These are phyloP conservation scores for Listronotus bonariensis DNA, from an alignment of 1,140 invertebrate genomes.

Conservation along the genomic window DNA sequence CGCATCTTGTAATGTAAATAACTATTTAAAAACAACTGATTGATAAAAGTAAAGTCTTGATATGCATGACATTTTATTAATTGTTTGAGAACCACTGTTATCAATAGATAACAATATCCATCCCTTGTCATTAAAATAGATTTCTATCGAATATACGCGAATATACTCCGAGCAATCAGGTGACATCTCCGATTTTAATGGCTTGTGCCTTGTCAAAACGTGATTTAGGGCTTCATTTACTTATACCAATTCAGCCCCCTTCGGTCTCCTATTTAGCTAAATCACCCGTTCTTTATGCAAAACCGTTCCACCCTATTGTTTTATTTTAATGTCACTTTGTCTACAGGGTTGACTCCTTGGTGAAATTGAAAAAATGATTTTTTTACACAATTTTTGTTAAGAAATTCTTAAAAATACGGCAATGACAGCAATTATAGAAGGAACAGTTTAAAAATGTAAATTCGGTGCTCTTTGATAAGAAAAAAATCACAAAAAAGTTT, in stretches of 20 bases:
- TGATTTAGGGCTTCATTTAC: slow-evolving; percentile 21
- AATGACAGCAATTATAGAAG: too few relatives aligned
- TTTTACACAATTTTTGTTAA: too few relatives aligned
- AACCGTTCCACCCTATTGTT: slow-evolving; percentile 18
- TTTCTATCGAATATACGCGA: slow-evolving; percentile 35
- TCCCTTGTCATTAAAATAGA: slow-evolving; percentile 36
- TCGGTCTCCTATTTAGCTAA: slow-evolving; percentile 4
- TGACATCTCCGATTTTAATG: slow-evolving; percentile 48
- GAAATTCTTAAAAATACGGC: too few relatives aligned
- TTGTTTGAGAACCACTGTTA: slow-evolving; percentile 38
- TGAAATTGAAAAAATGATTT: too few relatives aligned
- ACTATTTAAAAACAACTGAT: too few relatives aligned
- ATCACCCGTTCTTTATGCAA: background rate
- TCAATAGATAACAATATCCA: slow-evolving; percentile 34
- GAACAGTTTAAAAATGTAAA: too few relatives aligned
- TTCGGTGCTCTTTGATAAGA: too few relatives aligned
- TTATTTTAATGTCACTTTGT: slow-evolving; percentile 9
- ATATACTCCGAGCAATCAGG: slow-evolving; percentile 40
- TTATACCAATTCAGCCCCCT: background rate
- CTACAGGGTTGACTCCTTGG: too few relatives aligned
- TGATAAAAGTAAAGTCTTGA: too few relatives aligned
- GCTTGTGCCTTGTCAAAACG: slow-evolving; percentile 36
- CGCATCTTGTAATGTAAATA: too few relatives aligned
- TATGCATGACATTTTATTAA: background rate
- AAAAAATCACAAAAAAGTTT: too few relatives aligned